A percentile compares a stretch with the other conserved stretches of the same genome.
phyloP scores from a whole-genome alignment of 1,140 invertebrate genomes.

The Reticulitermes speratus region DNA sequence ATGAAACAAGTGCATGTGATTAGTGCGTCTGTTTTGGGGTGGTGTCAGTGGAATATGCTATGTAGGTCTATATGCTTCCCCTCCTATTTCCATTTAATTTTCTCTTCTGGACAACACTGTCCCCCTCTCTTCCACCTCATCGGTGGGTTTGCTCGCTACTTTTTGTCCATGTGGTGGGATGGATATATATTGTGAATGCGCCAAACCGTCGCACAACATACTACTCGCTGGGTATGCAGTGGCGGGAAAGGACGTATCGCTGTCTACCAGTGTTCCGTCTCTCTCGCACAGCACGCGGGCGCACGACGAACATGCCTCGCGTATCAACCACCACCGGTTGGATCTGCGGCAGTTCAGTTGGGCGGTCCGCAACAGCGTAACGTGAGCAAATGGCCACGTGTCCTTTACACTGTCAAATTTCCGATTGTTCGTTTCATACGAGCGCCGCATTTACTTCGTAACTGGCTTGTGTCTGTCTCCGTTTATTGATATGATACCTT shows the following conservation, averaged over 20 bases:
- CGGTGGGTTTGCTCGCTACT: not conserved
- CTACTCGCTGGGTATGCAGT: not conserved
- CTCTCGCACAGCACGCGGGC: not conserved
- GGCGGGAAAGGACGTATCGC: not conserved
- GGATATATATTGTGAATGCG: not conserved
- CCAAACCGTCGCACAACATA: not conserved
- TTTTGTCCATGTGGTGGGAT: not conserved
- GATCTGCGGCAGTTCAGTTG: not conserved
- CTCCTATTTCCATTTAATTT: not conserved
- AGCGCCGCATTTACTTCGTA: not conserved
- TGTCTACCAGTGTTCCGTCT: not conserved
- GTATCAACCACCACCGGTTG: not conserved
- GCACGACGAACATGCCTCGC: not conserved
- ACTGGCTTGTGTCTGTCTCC: not conserved
- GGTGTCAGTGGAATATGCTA: not conserved
- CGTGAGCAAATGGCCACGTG: not conserved
- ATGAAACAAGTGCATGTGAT: not conserved
- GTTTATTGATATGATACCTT: not conserved
- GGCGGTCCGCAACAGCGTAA: not conserved
- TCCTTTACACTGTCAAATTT: not conserved
- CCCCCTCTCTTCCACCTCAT: not conserved
- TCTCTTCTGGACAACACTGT: not conserved
- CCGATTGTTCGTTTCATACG: not conserved
- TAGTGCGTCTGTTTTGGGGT: not conserved
- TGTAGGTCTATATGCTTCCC: not conserved